Conservation (phyloP, 2,113 vertebrate genomes). For the Serilophus lunatus region DNA sequence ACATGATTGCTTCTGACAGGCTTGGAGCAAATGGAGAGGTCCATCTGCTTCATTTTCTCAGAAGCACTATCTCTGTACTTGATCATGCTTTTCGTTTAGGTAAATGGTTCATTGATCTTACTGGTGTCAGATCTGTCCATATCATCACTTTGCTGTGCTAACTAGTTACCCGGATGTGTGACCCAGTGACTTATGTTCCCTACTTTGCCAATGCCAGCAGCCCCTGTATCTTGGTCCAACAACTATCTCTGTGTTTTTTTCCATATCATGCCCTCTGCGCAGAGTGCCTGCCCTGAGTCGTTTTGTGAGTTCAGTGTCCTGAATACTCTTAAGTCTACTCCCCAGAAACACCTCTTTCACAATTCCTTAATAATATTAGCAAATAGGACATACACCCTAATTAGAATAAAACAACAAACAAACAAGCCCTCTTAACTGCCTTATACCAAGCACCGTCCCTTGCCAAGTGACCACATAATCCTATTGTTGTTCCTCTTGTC, state of each 20-base stretch:
- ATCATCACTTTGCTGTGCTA: neutral
- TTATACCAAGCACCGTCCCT: neutral
- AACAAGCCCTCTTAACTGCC: neutral
- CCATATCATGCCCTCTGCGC: neutral
- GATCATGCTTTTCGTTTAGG: neutral
- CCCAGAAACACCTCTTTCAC: neutral
- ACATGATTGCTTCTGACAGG: neutral
- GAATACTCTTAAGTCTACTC: neutral
- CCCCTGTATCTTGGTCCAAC: neutral
- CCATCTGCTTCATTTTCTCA: neutral
- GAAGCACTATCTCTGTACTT: neutral
- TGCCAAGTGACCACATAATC: slow-evolving; percentile 28
- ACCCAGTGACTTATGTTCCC: rapidly evolving
- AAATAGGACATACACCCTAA: neutral
- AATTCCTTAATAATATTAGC: neutral
- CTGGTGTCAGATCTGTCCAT: neutral
- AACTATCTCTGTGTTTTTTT: neutral
- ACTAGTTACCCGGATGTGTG: neutral
- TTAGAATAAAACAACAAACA: slow-evolving; percentile 51
- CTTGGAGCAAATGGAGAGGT: neutral
- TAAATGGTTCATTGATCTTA: neutral
- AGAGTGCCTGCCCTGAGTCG: neutral
- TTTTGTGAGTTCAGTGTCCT: neutral
- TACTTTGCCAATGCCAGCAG: neutral
- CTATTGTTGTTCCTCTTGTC: neutral